Evolutionary conservation across 1,140 invertebrate genomes (phyloP).

Genomic region (Araneus ventricosus): DNA sequence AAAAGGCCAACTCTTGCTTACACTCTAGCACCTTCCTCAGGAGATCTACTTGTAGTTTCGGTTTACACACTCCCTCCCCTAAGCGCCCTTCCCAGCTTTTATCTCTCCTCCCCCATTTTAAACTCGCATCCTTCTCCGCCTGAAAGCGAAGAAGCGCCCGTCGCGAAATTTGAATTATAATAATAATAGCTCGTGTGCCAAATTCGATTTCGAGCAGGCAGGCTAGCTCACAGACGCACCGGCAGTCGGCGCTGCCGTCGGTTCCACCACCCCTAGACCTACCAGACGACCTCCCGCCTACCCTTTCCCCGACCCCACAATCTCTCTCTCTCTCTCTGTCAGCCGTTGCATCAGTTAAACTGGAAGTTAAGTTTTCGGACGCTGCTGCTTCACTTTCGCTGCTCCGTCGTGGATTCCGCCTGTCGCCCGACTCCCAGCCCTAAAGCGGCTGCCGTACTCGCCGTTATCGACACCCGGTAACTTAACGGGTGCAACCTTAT

Average conservation of each 20-base stretch:
- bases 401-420: constrained; percentile 8
- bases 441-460: not conserved
- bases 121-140: constrained; percentile 2
- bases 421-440: not conserved
- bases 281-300: constrained; percentile 57
- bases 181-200: constrained; percentile 11
- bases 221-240: constrained; percentile 35
- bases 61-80: not conserved
- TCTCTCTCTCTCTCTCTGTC: constrained; percentile 26
- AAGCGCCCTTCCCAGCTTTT: not conserved
- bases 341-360: constrained; percentile 27
- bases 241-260: constrained; percentile 55
- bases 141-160: constrained; percentile 2
- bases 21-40: not conserved
- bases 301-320: constrained; percentile 41
- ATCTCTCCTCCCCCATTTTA: constrained; percentile 9
- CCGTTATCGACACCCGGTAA: constrained; percentile 5
- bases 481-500: constrained; percentile 18
- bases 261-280: constrained; percentile 40
- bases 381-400: not conserved
- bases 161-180: constrained; percentile 40
- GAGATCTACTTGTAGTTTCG: constrained; percentile 14
- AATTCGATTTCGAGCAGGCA: constrained; percentile 50
- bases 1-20: not conserved
- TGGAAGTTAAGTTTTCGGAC: constrained; percentile 46